Evolutionary conservation across 2,113 vertebrate species (phyloP), one percentile per base, ranked within the genome.

Genomic region (Semicossyphus pulcher): DNA sequence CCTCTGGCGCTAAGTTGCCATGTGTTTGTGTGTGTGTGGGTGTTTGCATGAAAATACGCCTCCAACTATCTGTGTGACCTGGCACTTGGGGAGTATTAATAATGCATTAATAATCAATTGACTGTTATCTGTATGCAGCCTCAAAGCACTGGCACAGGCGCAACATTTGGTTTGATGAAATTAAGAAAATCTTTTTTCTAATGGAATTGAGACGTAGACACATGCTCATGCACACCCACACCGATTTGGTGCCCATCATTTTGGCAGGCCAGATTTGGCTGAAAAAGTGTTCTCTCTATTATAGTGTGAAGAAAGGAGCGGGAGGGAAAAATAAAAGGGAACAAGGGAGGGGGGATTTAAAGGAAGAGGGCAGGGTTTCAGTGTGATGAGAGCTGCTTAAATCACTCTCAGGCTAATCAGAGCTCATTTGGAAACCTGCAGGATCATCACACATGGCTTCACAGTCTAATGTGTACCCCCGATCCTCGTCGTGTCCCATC

Each of bases 71-170:
- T 85, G 42, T 81, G 52, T 84, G 81, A 90, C 84, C 88, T 77
- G 86, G 67, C 76, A 84, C 78, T 78, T 56, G 48, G 44, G 73
- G 53, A 79, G 58, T 80, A 91, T 90, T 92, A 89, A 90, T 89
- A 93, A 91, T 90, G 84, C 86, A 93, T 92, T 92, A 86, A 85
- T 92, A 92, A 91, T 92, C 90, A 92, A 92, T 92, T 88, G 80
- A 80, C 79, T 80, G 78, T 83, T 91, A 90, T 92, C 83, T 84
- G 64, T 76, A 74, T 89, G 84, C 72, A 84, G 59, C 82, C 83
- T 77, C 29, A 45, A 86, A 81, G 80, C 80, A 73, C 67, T 65
- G 60, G 56, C 67, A 77, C 71, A 68, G 59, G 62, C 72, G 64
- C 59, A 79, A 42, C 75, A 78, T 86, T 87, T 65, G 32, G 66